Evolutionary conservation across 1,140 invertebrate genomes (phyloP).

Genomic region (Drosophila varians): DNA sequence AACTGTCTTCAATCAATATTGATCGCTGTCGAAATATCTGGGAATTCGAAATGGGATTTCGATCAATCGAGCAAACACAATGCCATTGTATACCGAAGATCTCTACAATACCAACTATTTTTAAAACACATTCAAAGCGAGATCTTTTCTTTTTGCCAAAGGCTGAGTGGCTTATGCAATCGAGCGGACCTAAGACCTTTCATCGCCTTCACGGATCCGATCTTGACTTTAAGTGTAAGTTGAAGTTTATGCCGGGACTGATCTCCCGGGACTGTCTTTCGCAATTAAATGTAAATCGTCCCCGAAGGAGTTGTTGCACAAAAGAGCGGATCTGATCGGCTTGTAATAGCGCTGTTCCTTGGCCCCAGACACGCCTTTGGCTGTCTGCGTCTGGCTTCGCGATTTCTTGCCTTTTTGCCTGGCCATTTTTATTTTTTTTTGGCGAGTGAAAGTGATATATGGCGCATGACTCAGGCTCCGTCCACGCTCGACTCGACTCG

Average conservation of each 20-base stretch:
- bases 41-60: slow-evolving; percentile 56
- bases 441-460: slow-evolving; percentile 78
- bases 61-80: slow-evolving; percentile 57
- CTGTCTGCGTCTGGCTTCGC: slow-evolving; percentile 54
- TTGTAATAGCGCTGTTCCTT: slow-evolving; percentile 40
- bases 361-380: slow-evolving; percentile 60
- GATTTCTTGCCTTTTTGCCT: slow-evolving; percentile 62
- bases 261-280: slow-evolving; percentile 27
- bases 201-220: slow-evolving; percentile 9
- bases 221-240: slow-evolving; percentile 10
- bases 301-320: slow-evolving; percentile 8
- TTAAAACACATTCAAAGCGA: slow-evolving; percentile 39
- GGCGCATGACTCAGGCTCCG: slow-evolving; percentile 67
- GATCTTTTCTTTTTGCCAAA: slow-evolving; percentile 47
- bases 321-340: slow-evolving; percentile 7
- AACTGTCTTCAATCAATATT: slow-evolving; percentile 66
- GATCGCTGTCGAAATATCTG: slow-evolving; percentile 22
- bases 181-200: slow-evolving; percentile 35
- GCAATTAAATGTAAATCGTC: slow-evolving; percentile 58
- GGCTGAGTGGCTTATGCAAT: slow-evolving; percentile 57
- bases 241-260: slow-evolving; percentile 17
- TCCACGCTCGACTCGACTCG: slow-evolving; percentile 24
- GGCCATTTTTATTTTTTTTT: slow-evolving; percentile 47
- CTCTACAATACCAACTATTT: neutral
- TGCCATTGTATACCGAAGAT: slow-evolving; percentile 15